Evolutionary conservation across 2,888 invertebrate species (phyloP).

Genomic region (Balanococcus diminutus): DNA sequence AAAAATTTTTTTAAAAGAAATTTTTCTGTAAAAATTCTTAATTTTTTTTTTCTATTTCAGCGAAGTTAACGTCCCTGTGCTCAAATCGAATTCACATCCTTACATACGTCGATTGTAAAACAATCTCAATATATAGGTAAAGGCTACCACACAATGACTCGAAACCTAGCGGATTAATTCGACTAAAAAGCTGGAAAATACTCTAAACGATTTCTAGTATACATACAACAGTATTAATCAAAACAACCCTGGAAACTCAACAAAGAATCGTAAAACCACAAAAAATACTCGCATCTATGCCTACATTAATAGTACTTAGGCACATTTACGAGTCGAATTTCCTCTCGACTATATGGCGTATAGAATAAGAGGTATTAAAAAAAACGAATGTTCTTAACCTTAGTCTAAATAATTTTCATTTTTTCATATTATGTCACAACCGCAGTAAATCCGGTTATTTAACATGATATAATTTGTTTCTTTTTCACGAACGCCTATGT

Average conservation of each 20-base stretch:
- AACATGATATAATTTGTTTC: slow-evolving; percentile 37
- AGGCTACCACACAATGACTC: no score
- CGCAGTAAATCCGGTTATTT: slow-evolving; percentile 39
- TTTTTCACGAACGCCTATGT: slow-evolving; percentile 28
- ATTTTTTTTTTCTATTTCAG: no score
- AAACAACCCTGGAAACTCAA: not conserved
- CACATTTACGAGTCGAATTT: not conserved
- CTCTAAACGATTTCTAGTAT: no score
- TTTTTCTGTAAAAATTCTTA: no score
- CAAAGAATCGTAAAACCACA: not conserved
- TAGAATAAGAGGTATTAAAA: not conserved
- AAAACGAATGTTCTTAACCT: slow-evolving; percentile 37
- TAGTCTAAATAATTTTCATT: slow-evolving; percentile 37
- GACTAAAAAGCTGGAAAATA: not conserved
- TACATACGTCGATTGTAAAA: no score
- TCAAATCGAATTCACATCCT: no score
- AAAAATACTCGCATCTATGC: not conserved
- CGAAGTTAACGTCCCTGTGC: no score
- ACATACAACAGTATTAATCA: not conserved
- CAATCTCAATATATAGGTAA: no score
- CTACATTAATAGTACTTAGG: not conserved
- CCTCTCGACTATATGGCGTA: not conserved
- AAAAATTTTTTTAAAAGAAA: no score
- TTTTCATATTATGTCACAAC: slow-evolving; percentile 41
- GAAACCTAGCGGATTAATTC: not conserved